These are phyloP conservation scores for Seriola aureovittata DNA, from an alignment of 2,113 vertebrate species.

Conservation along the genomic window DNA sequence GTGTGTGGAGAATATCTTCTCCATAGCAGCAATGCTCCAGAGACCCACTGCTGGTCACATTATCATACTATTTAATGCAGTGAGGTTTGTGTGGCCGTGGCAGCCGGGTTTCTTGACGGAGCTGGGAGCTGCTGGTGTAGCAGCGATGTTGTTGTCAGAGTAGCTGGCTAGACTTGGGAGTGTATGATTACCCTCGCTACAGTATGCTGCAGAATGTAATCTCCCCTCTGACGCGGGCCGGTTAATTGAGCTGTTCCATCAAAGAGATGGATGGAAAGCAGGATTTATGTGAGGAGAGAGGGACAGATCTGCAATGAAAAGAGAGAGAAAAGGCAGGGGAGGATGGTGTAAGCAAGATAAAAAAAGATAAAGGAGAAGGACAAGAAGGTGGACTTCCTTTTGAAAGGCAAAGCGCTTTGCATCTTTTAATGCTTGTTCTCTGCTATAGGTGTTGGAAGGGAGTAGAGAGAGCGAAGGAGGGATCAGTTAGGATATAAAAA, in stretches of 20 bases:
- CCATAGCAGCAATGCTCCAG: slow-evolving; percentile 61
- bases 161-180: slow-evolving; percentile 40
- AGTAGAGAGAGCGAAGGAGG: not conserved
- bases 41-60: slow-evolving; percentile 73
- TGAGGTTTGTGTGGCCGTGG: slow-evolving; percentile 42
- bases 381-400: slow-evolving; percentile 41
- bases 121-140: slow-evolving; percentile 40
- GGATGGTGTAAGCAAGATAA: slow-evolving; percentile 24
- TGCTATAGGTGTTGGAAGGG: slow-evolving; percentile 30
- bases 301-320: slow-evolving; percentile 38
- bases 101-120: slow-evolving; percentile 12
- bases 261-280: slow-evolving; percentile 68
- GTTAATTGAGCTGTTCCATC: slow-evolving; percentile 79
- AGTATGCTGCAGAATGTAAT: slow-evolving; percentile 68
- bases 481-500: slow-evolving; percentile 30
- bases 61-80: slow-evolving; percentile 75
- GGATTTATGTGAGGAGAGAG: slow-evolving; percentile 60
- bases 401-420: slow-evolving; percentile 57
- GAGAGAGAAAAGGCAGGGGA: slow-evolving; percentile 14
- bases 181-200: slow-evolving; percentile 60
- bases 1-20: slow-evolving; percentile 21
- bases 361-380: slow-evolving; percentile 28
- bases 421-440: slow-evolving; percentile 48
- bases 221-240: slow-evolving; percentile 56
- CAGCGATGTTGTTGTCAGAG: slow-evolving; percentile 59